A percentile compares a stretch with the other conserved stretches of the same genome.
Conservation (phyloP, 2,113 vertebrate genomes). For the Tenrec ecaudatus region DNA sequence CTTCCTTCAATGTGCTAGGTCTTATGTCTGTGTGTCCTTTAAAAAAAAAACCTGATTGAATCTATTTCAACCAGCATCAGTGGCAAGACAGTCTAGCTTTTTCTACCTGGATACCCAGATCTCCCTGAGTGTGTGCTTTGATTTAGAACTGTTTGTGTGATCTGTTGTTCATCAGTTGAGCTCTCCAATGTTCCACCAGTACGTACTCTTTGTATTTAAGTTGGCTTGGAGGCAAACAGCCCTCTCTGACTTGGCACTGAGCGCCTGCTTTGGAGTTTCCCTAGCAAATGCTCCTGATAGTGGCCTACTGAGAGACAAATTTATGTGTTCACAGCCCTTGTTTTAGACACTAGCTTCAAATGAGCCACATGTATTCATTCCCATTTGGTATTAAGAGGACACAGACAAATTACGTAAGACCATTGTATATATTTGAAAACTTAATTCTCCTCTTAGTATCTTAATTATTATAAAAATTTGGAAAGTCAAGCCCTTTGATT, state of each 20-base stretch:
- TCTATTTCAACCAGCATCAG: background rate
- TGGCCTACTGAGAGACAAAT: background rate
- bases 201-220: background rate
- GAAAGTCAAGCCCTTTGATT: background rate
- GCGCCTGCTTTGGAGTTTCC: background rate
- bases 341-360: background rate
- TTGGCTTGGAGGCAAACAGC: background rate
- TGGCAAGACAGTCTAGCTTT: background rate
- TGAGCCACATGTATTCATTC: background rate
- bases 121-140: background rate
- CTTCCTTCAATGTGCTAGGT: no score
- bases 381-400: background rate
- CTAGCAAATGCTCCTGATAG: background rate
- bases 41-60: background rate
- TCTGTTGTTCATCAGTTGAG: background rate
- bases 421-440: background rate
- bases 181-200: background rate
- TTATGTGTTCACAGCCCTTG: background rate
- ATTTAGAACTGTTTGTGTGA: background rate
- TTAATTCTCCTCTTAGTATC: background rate
- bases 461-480: background rate
- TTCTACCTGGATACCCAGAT: background rate
- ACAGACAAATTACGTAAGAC: background rate
- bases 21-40: no score
- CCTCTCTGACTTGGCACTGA: background rate